Conservation (phyloP, 2,113 vertebrate species). For the Danio rerio region GRCz12tu NC_133186.1:923001-923500, state of each 20-base stretch:
- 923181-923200: background rate
- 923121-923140: too few relatives aligned
- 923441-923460: background rate
- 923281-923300: background rate
- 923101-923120: too few relatives aligned
- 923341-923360: slow-evolving; percentile 97
- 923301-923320: background rate
- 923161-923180: too few relatives aligned
- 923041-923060: too few relatives aligned
- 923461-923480: background rate
- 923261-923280: background rate
- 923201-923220: background rate
- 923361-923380: slow-evolving; percentile 98
- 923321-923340: slow-evolving; percentile 85
- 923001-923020: too few relatives aligned
- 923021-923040: too few relatives aligned
- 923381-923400: slow-evolving; percentile 97
- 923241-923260: background rate
- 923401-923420: slow-evolving; percentile 85
- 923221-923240: background rate
- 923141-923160: too few relatives aligned
- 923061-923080: too few relatives aligned
- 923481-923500: background rate
- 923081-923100: too few relatives aligned
- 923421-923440: background rate